Conservation (phyloP, 2,888 invertebrate genomes). For the Ligdia adustata region DNA sequence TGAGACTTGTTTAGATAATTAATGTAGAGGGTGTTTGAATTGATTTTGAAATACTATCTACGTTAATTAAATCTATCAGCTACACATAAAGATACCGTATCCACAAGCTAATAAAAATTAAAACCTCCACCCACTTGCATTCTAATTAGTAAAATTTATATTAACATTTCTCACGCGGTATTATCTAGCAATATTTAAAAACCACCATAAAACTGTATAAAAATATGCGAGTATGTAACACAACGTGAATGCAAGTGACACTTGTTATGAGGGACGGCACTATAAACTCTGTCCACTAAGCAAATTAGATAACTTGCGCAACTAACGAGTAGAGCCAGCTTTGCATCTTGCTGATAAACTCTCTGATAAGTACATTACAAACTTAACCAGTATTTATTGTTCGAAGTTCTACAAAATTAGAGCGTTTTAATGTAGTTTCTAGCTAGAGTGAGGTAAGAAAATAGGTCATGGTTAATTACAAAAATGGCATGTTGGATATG, state of each 20-base stretch:
- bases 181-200: conserved; percentile 6
- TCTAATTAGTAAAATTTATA: neutral
- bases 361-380: conserved; percentile 4
- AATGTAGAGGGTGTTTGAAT: too few species aligned
- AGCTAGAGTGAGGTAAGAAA: too few species aligned
- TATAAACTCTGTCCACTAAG: conserved; percentile 9
- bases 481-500: too few species aligned
- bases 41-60: too few species aligned
- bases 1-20: too few species aligned
- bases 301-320: conserved; percentile 18
- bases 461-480: too few species aligned
- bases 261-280: conserved; percentile 16
- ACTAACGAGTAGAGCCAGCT: conserved; percentile 3
- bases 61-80: too few species aligned
- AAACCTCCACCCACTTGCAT: neutral
- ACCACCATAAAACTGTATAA: conserved; percentile 13
- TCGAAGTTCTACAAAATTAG: too few species aligned
- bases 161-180: conserved; percentile 7
- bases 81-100: too few species aligned
- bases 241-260: conserved; percentile 18
- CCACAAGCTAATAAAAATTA: too few species aligned
- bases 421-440: too few species aligned
- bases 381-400: too few species aligned
- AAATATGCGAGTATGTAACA: conserved; percentile 15
- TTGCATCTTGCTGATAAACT: neutral